Conservation (phyloP, 2,113 vertebrate genomes). For the Gymnogyps californianus region DNA sequence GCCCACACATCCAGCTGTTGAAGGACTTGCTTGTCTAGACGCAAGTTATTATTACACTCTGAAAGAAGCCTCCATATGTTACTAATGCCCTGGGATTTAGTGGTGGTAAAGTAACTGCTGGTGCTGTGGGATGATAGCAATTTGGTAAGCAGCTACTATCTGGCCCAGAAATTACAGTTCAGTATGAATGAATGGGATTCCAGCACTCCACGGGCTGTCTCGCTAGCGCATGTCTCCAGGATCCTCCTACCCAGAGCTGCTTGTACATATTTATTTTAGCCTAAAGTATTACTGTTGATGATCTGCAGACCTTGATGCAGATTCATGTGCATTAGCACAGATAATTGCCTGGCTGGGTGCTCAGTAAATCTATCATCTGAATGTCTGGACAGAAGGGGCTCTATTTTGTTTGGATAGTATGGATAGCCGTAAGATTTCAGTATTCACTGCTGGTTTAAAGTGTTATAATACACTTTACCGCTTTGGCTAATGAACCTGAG, state of each 20-base stretch:
- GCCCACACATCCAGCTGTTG: background rate
- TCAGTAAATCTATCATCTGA: background rate
- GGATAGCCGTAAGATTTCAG: background rate
- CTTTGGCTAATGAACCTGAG: background rate
- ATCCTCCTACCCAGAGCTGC: background rate
- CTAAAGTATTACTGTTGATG: background rate
- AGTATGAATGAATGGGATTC: background rate
- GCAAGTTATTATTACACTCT: background rate
- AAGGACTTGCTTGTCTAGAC: background rate
- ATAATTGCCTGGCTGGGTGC: background rate
- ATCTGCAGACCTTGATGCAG: background rate
- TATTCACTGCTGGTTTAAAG: background rate
- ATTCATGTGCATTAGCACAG: background rate
- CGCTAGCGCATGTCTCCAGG: background rate
- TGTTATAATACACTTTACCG: background rate
- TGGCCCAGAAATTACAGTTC: background rate
- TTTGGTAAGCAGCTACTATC: background rate
- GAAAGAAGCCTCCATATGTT: background rate
- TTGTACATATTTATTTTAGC: background rate
- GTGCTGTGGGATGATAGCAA: background rate
- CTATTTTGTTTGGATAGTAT: background rate
- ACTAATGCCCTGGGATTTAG: no score
- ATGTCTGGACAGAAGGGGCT: background rate
- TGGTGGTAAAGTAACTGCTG: background rate
- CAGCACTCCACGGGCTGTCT: accelerated